Evolutionary conservation across 2,797 vertebrate genomes (phyloP).

Genomic region (Bradypodion ventrale): DNA sequence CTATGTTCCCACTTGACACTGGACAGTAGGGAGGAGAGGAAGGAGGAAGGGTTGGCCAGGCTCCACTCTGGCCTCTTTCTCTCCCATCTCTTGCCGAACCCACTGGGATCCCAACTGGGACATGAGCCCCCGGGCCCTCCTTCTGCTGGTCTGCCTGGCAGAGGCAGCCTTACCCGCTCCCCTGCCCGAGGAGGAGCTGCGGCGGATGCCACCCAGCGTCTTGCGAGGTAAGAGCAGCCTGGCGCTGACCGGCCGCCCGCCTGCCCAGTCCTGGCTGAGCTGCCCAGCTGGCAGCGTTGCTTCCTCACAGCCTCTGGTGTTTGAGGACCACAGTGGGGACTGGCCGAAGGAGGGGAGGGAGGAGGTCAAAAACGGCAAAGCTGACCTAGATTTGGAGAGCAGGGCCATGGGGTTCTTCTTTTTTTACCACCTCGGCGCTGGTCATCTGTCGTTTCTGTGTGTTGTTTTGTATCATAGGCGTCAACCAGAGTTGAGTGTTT

Average conservation of each 20-base stretch:
- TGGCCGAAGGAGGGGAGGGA: background rate
- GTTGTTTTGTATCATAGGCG: too few species aligned
- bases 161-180: slow-evolving; percentile 73
- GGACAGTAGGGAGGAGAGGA: slow-evolving; percentile 42
- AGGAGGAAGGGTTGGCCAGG: too few species aligned
- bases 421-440: too few species aligned
- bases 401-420: background rate
- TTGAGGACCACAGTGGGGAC: background rate
- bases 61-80: too few species aligned
- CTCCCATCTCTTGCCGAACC: background rate
- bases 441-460: too few species aligned
- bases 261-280: background rate
- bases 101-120: slow-evolving; percentile 29
- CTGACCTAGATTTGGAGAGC: background rate
- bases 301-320: background rate
- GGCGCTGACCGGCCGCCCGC: background rate
- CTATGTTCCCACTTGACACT: slow-evolving; percentile 75
- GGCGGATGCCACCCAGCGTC: slow-evolving; percentile 84
- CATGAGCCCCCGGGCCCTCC: background rate
- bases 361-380: background rate
- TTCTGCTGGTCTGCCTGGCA: slow-evolving; percentile 50
- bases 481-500: too few species aligned
- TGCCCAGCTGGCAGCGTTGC: background rate
- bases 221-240: slow-evolving; percentile 81
- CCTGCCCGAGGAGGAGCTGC: slow-evolving; percentile 81